These are phyloP conservation scores for Crotalus horridus DNA, from an alignment of 2,113 vertebrate species.

Conservation along the genomic window DNA sequence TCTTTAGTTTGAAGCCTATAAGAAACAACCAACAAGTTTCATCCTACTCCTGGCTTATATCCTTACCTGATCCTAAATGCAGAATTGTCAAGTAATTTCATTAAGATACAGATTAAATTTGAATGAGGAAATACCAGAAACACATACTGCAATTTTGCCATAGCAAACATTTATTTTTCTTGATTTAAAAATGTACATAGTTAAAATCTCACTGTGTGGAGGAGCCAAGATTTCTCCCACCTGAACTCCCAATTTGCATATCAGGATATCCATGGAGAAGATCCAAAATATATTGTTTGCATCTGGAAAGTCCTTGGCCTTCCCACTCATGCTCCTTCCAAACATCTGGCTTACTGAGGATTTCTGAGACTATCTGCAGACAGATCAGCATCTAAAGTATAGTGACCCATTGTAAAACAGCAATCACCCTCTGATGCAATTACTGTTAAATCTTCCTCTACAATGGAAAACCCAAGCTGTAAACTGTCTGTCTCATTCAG, in stretches of 20 bases:
- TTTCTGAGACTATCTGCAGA: conserved; percentile 28
- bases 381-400: conserved; percentile 41
- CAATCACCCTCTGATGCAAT: conserved; percentile 1
- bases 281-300: conserved; percentile 41
- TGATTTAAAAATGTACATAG: neutral
- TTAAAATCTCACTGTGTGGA: neutral
- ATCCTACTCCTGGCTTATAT: neutral
- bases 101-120: neutral
- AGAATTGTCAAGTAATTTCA: neutral
- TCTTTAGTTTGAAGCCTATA: neutral
- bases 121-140: neutral
- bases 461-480: neutral
- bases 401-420: conserved; percentile 37
- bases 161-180: neutral
- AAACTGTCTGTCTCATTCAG: neutral
- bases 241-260: neutral
- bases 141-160: neutral
- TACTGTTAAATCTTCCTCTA: neutral
- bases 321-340: conserved; percentile 31
- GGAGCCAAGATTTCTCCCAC: neutral
- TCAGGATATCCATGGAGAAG: conserved; percentile 34
- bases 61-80: neutral
- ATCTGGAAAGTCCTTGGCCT: conserved; percentile 29
- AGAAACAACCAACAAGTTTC: neutral
- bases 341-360: conserved; percentile 40